These are phyloP conservation scores for Anguilla megastoma DNA, from an alignment of 2,797 vertebrate genomes.

Conservation along the genomic window DNA sequence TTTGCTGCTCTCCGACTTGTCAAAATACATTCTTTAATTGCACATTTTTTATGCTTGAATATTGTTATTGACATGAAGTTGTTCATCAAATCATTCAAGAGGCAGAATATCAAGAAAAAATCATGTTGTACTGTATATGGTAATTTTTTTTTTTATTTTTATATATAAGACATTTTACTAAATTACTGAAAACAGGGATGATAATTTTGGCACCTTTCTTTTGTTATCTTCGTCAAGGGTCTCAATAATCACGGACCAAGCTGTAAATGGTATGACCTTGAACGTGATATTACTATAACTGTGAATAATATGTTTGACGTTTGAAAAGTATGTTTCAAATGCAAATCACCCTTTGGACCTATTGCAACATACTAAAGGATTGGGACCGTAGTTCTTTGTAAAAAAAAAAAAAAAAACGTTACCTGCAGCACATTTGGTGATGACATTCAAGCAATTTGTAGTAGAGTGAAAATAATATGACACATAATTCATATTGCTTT, in stretches of 20 bases:
- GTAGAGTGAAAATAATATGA: not conserved
- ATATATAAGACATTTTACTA: no score
- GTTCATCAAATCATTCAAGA: not conserved
- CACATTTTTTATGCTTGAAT: not conserved
- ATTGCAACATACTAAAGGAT: no score
- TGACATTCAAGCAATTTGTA: not conserved
- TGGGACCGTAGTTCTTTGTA: not conserved
- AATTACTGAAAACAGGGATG: no score
- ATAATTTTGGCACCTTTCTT: not conserved
- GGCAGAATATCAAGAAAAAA: not conserved
- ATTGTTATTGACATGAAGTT: not conserved
- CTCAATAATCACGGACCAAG: not conserved
- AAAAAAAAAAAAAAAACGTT: not conserved
- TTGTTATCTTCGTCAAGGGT: not conserved
- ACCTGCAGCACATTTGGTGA: not conserved
- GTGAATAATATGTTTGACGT: not conserved
- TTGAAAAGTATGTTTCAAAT: not conserved
- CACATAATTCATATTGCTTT: not conserved
- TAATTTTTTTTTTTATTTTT: no score
- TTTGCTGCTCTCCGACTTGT: not conserved
- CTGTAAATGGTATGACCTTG: not conserved
- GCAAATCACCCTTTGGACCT: not conserved
- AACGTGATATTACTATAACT: not conserved
- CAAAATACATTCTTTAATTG: not conserved
- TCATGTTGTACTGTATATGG: not conserved